These are phyloP conservation scores for Aromia moschata DNA, from an alignment of 2,888 invertebrate species.

Conservation along the genomic window DNA sequence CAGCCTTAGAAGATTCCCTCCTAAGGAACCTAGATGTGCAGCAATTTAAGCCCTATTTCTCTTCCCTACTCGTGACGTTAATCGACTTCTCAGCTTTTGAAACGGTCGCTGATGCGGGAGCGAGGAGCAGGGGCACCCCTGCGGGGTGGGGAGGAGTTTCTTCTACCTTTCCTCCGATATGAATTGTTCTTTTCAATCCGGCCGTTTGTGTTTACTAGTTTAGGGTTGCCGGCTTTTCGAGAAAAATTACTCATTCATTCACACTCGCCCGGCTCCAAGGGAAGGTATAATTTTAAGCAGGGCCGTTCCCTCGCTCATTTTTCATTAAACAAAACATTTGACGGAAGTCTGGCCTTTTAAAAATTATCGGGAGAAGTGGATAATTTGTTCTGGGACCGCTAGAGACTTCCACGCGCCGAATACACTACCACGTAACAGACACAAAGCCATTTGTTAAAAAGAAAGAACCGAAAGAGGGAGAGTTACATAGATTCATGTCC, in stretches of 20 bases:
- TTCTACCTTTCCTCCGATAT: constrained; percentile 43
- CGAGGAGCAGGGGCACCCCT: constrained; percentile 32
- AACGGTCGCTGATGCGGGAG: constrained; percentile 53
- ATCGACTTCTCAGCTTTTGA: constrained; percentile 62
- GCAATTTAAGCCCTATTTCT: constrained; percentile 64
- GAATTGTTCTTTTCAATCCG: constrained; percentile 46
- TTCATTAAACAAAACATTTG: constrained; percentile 30
- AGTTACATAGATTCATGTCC: no score
- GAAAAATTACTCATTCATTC: constrained; percentile 36
- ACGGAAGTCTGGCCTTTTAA: constrained; percentile 23
- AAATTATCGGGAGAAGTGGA: constrained; percentile 20
- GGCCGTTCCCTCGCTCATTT: constrained; percentile 24
- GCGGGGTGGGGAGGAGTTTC: constrained; percentile 34
- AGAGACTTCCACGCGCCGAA: no score
- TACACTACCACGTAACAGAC: no score
- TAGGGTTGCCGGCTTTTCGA: constrained; percentile 28
- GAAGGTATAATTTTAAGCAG: constrained; percentile 30
- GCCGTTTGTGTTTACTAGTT: constrained; percentile 40
- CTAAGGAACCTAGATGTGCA: constrained; percentile 61
- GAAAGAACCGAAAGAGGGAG: no score
- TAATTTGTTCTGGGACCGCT: constrained; percentile 11
- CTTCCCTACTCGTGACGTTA: constrained; percentile 62
- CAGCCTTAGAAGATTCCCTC: constrained; percentile 56
- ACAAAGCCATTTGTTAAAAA: no score
- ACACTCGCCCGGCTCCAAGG: constrained; percentile 23